Evolutionary conservation across 2,888 invertebrate genomes (phyloP).

Genomic region (Papilio gigon): DNA sequence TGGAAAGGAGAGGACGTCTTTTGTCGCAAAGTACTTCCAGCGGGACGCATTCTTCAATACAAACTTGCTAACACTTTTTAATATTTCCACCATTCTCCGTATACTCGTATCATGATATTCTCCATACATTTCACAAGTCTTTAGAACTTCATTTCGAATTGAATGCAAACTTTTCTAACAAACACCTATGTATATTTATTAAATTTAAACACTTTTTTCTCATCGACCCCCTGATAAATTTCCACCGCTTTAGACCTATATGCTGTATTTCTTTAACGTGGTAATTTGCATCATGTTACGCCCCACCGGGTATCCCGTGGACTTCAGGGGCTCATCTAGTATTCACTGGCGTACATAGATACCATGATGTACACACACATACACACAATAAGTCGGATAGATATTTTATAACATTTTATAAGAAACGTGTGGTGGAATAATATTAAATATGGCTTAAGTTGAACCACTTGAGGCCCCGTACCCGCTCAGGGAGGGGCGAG

Average conservation of each 20-base stretch:
- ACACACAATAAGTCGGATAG: no score
- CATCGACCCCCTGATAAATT: no score
- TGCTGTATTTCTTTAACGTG: no score
- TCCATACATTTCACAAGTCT: not conserved
- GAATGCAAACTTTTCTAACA: not conserved
- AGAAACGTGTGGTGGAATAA: slow-evolving; percentile 6
- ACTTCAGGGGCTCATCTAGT: no score
- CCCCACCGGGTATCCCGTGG: no score
- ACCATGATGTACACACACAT: no score
- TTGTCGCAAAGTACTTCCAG: slow-evolving; percentile 18
- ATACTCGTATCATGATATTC: not conserved
- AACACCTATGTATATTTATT: not conserved
- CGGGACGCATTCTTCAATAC: not conserved
- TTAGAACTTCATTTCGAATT: not conserved
- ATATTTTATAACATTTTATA: not conserved
- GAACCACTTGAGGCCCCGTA: slow-evolving; percentile 13
- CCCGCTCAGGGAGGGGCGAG: not conserved
- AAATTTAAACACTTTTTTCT: no score
- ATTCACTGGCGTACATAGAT: no score
- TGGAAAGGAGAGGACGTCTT: slow-evolving; percentile 30
- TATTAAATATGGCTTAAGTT: slow-evolving; percentile 16
- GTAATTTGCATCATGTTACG: no score
- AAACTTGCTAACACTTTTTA: slow-evolving; percentile 9
- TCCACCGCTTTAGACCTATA: no score
- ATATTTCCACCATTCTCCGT: slow-evolving; percentile 1